Evolutionary conservation across 2,113 vertebrate species (phyloP), one percentile per base, ranked within the genome.

Genomic region (Siphamia tubifer): DNA sequence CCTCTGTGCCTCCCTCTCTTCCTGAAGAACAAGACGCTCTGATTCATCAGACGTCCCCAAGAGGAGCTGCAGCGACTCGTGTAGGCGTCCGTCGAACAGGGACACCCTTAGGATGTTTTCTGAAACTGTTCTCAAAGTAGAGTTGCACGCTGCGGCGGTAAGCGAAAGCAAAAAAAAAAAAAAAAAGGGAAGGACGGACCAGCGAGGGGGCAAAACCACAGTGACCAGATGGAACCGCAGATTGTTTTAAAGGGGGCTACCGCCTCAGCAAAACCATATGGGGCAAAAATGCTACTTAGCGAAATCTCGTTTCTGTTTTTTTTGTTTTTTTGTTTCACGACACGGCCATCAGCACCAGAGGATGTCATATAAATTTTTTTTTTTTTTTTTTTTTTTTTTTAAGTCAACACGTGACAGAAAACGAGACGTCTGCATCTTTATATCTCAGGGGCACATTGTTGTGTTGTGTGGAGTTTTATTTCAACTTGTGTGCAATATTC

Each of bases 221-320:
- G 47, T 67, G 86, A 85, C 84, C 88, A 91, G 89, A 89, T 91
- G 88, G 88, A 86, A 79, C 65, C 77, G 51, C 89, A 86, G 88
- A 90, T 90, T 87, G 84, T 77, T 79, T 83, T 68, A 83, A 76
- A 55, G 72, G 47, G 70, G 72, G 66, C 60, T 72, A 81, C 67
- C 47, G 80, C 85, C 84, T 88, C 81, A 85, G 78, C 58, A 68
- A 81, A 87, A 78, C 79, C 85, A 85, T 79, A 83, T 68, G 77
- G 82, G 56, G 45, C 28, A 65, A 76, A 86, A 82, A 72, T 78
- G 72, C 68, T 72, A 56, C 80, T 88, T 75, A 64, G 48, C 20
- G 5, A 58, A 83, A 80, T 81, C 68, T 68, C 65, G 52, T 81
- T 82, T 63, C 40, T 58, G 49, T 30, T 47, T 47, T 73, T n/a